phyloP scores from a whole-genome alignment of 2,888 invertebrate genomes.

The Aelia acuminata region DNA sequence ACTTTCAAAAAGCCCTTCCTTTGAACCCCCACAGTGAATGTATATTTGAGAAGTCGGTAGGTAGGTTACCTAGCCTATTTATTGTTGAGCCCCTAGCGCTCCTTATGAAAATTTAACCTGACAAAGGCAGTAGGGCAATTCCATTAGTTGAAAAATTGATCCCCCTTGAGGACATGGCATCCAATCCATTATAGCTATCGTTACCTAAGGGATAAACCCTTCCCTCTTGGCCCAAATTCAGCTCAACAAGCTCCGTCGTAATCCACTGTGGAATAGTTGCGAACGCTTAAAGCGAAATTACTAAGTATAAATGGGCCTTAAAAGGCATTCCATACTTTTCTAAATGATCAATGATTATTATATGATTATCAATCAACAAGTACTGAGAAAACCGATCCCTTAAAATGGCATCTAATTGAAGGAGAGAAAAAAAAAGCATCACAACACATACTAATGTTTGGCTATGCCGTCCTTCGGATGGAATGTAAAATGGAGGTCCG shows the following conservation, averaged over 20 bases:
- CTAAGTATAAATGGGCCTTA: not conserved
- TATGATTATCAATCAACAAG: too few species aligned
- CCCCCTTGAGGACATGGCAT: not conserved
- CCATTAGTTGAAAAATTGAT: slow-evolving; percentile 42
- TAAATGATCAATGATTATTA: too few species aligned
- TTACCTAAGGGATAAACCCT: not conserved
- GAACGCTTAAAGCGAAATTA: not conserved
- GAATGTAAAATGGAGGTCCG: too few species aligned
- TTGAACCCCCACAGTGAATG: not conserved
- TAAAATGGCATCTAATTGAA: too few species aligned
- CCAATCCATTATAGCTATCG: slow-evolving; percentile 31
- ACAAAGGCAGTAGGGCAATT: not conserved
- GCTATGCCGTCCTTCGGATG: too few species aligned
- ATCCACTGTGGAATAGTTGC: not conserved
- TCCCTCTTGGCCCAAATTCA: not conserved
- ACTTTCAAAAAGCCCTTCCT: not conserved
- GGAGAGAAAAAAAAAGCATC: too few species aligned
- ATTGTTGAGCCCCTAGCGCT: not conserved
- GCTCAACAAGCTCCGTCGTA: not conserved
- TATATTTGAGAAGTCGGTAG: not conserved
- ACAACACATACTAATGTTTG: too few species aligned
- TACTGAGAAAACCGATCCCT: too few species aligned
- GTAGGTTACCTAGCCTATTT: not conserved
- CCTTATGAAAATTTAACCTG: slow-evolving; percentile 22
- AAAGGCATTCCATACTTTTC: not conserved